Evolutionary conservation across 64 coral and sea anemone species (phyloP).

Genomic region (Astreopora myriophthalma): DNA sequence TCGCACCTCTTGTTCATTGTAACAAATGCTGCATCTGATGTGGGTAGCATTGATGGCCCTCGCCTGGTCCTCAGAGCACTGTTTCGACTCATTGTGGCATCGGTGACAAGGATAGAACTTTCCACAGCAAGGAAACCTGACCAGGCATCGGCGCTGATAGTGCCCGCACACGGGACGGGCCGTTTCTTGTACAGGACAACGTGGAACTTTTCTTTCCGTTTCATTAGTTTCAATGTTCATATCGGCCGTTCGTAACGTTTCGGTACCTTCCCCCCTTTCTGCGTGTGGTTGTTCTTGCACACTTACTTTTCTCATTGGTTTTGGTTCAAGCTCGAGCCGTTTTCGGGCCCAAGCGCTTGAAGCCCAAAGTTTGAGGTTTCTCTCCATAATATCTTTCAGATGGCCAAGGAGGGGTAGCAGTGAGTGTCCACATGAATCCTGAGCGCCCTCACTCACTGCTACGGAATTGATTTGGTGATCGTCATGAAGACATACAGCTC

Average conservation of each 20-base stretch:
- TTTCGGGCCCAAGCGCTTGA: neutral
- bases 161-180: constrained; percentile 38
- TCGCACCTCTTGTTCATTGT: constrained; percentile 54
- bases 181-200: neutral
- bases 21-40: constrained; percentile 46
- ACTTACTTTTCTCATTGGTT: neutral
- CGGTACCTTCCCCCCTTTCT: neutral
- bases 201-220: neutral
- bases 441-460: too few species aligned
- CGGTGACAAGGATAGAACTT: constrained; percentile 73
- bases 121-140: constrained; percentile 65
- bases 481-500: too few species aligned
- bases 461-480: neutral
- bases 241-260: neutral
- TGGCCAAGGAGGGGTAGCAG: neutral
- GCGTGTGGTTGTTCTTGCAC: neutral
- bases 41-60: constrained; percentile 51
- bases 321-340: too few species aligned
- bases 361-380: neutral
- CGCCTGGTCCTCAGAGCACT: neutral
- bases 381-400: neutral
- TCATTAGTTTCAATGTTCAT: neutral
- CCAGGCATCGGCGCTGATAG: constrained; percentile 56
- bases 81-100: constrained; percentile 58
- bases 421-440: neutral